Evolutionary conservation across 2,113 vertebrate genomes (phyloP), one percentile per base, ranked within the genome.

Genomic region (Aptenodytes forsteri): DNA sequence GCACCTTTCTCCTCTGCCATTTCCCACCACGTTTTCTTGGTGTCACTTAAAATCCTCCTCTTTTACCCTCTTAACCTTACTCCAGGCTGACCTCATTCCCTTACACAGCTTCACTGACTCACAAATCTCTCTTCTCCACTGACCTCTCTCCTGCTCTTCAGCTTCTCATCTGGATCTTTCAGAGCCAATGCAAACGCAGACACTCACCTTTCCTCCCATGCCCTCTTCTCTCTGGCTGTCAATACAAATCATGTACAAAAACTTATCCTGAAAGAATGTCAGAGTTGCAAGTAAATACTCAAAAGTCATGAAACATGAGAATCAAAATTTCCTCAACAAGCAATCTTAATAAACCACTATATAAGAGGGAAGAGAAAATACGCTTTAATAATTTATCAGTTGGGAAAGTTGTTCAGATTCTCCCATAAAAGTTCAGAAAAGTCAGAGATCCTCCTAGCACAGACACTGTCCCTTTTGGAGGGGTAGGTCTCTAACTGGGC

Each of bases 11-110:
- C 14, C 46, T 93, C 66, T 2, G 4, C 11, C n/a, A 66, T 40
- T 87, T 59, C 64, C 83, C 26, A 77, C 70, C 49, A 4, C 4
- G 32, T 95, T 81, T 89, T 94, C 91, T 64, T 61, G 42, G 13
- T 40, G 42, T 25, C 42, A 66, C 58, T 90, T 89, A 66, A 91
- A 94, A 87, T 76, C 84, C 75, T 94, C 54, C 70, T 83, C 77
- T 94, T 91, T 76, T 62, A 95, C 91, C 66, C 95, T 96, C 90
- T 95, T 96, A 95, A 96, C 93, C 96, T 91, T 93, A 96, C 91
- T 96, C 87, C 93, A 92, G 79, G 91, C 77, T 71, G 19, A 96
- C 89, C 89, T 94, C 87, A 81, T 94, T 87, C 85, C 58, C 59
- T 90, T 91, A 92, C 88, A 71, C 75, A 88, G 91, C 71, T 93